Evolutionary conservation across 2,888 invertebrate species (phyloP).

Genomic region (Zhuqinia jingwanae): DNA sequence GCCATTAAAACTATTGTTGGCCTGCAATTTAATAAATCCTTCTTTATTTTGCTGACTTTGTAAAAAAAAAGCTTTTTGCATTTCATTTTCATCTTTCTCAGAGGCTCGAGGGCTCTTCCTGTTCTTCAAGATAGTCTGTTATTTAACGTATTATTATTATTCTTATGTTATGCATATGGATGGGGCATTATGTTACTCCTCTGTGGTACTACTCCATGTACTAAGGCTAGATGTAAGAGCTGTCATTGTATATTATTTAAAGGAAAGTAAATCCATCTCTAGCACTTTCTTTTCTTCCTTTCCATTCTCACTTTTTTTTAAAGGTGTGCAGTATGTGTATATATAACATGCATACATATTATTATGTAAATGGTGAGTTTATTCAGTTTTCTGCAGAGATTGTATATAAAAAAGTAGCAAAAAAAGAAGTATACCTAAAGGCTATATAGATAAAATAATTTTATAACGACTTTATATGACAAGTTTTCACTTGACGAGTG

Average conservation of each 20-base stretch:
- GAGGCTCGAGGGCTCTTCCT: constrained; percentile 47
- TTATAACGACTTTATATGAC: too few relatives aligned
- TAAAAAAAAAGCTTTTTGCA: constrained; percentile 48
- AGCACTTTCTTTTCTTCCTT: not conserved
- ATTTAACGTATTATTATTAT: too few relatives aligned
- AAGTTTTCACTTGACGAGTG: too few relatives aligned
- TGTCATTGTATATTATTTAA: constrained; percentile 42
- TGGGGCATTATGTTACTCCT: too few relatives aligned
- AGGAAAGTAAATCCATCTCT: constrained; percentile 16
- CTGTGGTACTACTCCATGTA: not conserved
- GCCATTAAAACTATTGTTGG: constrained; percentile 65
- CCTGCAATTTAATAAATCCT: constrained; percentile 62
- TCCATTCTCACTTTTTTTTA: not conserved
- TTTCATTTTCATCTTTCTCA: constrained; percentile 43
- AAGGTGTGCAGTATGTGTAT: not conserved
- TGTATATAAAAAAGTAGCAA: too few relatives aligned
- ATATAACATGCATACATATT: not conserved
- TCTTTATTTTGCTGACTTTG: constrained; percentile 48
- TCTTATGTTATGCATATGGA: not conserved
- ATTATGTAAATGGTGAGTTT: too few relatives aligned
- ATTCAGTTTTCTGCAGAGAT: too few relatives aligned
- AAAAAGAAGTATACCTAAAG: too few relatives aligned
- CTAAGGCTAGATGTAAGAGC: not conserved
- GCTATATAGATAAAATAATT: too few relatives aligned
- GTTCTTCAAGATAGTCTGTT: constrained; percentile 10